Base-by-base conservation (phyloP, 2,113 vertebrate genomes). In the Periophthalmus modestus region DNA sequence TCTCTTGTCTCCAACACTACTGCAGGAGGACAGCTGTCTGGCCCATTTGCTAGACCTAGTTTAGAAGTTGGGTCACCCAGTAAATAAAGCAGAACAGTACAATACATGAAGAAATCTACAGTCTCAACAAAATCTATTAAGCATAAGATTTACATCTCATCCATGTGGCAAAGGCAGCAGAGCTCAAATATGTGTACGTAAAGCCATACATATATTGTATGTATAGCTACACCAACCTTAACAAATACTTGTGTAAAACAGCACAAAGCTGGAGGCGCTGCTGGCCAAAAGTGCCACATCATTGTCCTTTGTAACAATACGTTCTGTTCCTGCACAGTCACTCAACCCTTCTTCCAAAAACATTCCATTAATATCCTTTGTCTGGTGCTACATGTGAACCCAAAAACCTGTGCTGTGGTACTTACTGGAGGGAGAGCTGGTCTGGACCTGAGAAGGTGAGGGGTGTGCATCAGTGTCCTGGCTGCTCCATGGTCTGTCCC, bases 401-500 rank as follows among this genome's bases (percentile, higher is more conserved):
- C 23, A n/a, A 19, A 11, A 65, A 7, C 61, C 34, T 19, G 19
- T 13, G 15, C 36, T 36, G 5, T 34, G 48, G 66, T 75, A 96
- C 97, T 98, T 86, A 98, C 98, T 95, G 24, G 96, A 96, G 79
- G 96, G 93, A 19, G 95, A 92, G 93, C 91, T 95, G 81, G 92
- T 93, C 91, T 95, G 95, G 85, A 91, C 87, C 83, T 95, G 93
- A 85, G 91, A 86, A 2, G 85, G 74, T 15, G 86, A 84, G 19
- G 78, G 14, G 69, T 85, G 85, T 0, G 92, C 69, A 0, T 99
- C 98, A 0, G 93, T 90, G 77, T 97, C 96, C 89, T 96, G 96
- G 93, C 94, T 97, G 94, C 96, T 99, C 98, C 97, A 98, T 50
- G 97, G 95, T 91, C 96, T 94, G 92, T 99, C 96, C 97, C 96